Evolutionary conservation across 53 echinoderm and acorn worm species (phyloP).

Genomic region (Holothuria scabra): DNA sequence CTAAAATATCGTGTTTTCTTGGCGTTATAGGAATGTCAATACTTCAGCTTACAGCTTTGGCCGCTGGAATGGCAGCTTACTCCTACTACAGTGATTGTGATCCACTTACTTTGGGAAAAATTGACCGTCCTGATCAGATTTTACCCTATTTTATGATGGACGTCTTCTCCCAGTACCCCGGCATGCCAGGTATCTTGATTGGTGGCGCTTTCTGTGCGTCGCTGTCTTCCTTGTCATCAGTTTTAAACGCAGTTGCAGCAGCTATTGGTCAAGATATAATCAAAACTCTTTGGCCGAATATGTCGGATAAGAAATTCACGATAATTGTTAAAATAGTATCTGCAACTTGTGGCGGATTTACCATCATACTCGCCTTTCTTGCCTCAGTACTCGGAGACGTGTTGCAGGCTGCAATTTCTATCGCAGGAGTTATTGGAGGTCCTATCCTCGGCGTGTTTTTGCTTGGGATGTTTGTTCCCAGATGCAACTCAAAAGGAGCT

Average conservation of each 20-base stretch:
- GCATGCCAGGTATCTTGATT: conserved; percentile 50
- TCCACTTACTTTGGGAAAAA: background rate
- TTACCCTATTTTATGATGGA: conserved; percentile 48
- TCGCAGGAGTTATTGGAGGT: background rate
- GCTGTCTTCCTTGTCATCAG: conserved; percentile 29
- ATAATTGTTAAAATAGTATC: background rate
- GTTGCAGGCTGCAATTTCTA: background rate
- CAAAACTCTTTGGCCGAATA: background rate
- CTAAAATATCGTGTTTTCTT: background rate
- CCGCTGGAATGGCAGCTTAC: conserved; percentile 36
- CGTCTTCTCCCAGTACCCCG: conserved; percentile 25
- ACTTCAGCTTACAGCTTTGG: background rate
- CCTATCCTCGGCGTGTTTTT: conserved; percentile 1
- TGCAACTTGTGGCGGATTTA: background rate
- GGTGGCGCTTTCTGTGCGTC: conserved; percentile 51
- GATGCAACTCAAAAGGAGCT: background rate
- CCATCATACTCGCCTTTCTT: background rate
- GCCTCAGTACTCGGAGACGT: conserved; percentile 15
- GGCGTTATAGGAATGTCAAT: background rate
- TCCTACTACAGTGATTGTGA: conserved; percentile 44
- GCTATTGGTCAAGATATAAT: conserved; percentile 20
- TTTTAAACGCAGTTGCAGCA: background rate
- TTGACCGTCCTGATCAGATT: conserved; percentile 40
- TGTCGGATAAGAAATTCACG: background rate
- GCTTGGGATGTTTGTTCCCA: background rate